Evolutionary conservation across 2,797 vertebrate species (phyloP), one percentile per base, ranked within the genome.

Genomic region (Myotis pilosus): DNA sequence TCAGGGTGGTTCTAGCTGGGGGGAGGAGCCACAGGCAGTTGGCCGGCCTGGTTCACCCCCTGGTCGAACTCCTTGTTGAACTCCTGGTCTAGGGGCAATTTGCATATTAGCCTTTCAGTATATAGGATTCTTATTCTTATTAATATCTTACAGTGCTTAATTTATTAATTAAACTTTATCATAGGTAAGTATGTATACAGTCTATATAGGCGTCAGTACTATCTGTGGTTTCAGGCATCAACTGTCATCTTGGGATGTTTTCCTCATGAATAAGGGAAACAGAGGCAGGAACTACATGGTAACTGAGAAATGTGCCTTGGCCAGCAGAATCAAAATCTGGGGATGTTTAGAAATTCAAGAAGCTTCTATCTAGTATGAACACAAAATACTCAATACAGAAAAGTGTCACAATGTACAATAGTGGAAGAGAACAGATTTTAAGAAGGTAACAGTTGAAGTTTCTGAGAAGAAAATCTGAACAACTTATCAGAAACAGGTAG

Each of bases 301-400:
- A 47, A 53, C 0, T 78, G 64, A 76, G 23, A 62, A 88, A 38
- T 57, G 28, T 49, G 30, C 79, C 12, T 51, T 87, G 11, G 3
- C 17, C 22, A 72, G 12, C 1, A 87, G 78, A 76, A 80, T 79
- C 23, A 95, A 92, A 82, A 57, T 53, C 57, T 44, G 36, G 15
- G 17, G 3, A 51, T 69, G 10, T 41, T 94, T n/a, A 62, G 47
- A 96, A 96, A 83, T 68, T 44, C 10, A 87, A 93, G 28, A 91
- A 75, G 8, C 5, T 64, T 74, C 55, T 92, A 9, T 60, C 44
- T 81, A 16, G 17, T n/a, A 66, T 44, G 6, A 86, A 84, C 19
- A 55, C 9, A 82, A 93, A 88, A 57, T 38, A 81, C 15, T 83
- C 23, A 47, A 51, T 16, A 75, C 13, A 85, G 47, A 86, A 80